phyloP scores from a whole-genome alignment of 2,113 vertebrate genomes.

The Rhadina sibilatrix region DNA sequence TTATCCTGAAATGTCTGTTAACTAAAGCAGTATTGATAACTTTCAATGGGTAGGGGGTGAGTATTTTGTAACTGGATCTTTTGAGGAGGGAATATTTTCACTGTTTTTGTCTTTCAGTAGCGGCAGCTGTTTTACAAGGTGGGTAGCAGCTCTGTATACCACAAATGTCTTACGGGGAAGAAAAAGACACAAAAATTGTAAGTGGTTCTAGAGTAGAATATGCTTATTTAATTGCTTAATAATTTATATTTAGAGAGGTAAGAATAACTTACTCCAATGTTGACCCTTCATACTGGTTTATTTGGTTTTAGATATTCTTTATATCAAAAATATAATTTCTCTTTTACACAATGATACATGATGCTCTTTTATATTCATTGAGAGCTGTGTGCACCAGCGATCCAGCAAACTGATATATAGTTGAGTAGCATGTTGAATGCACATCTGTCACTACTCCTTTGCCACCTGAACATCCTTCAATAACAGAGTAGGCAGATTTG shows the following conservation, averaged over 20 bases:
- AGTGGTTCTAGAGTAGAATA: neutral
- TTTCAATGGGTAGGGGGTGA: neutral
- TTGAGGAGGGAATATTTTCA: neutral
- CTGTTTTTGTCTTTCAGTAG: neutral
- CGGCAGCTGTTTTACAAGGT: neutral
- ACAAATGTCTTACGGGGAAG: neutral
- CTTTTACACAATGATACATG: neutral
- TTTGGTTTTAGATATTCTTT: neutral
- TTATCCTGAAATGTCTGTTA: neutral
- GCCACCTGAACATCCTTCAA: neutral
- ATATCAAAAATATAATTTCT: neutral
- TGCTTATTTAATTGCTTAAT: neutral
- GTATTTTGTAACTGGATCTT: neutral
- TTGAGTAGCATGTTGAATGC: neutral
- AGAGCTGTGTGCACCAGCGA: neutral
- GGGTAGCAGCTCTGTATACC: neutral
- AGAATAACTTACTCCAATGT: neutral
- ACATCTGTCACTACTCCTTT: neutral
- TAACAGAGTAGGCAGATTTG: neutral
- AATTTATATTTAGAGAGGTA: neutral
- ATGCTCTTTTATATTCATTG: neutral
- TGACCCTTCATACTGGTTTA: neutral
- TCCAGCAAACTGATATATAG: neutral
- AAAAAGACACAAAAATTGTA: neutral
- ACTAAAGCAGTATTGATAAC: neutral